phyloP scores from a whole-genome alignment of 2,888 invertebrate species.

The Reticulitermes lucifugus region DNA sequence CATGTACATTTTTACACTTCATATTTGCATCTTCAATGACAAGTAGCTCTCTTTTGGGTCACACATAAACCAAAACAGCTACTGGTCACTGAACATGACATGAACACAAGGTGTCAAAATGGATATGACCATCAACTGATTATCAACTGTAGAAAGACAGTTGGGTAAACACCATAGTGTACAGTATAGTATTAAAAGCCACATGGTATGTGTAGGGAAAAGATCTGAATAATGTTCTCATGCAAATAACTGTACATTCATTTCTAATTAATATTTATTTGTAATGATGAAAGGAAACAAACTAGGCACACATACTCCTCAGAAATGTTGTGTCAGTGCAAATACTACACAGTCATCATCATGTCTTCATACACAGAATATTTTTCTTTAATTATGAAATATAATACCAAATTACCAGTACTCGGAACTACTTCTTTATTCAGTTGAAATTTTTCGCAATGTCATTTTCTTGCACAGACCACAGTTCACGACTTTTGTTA shows the following conservation, averaged over 20 bases:
- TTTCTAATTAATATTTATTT: slow-evolving; percentile 5
- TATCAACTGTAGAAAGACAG: too few species aligned
- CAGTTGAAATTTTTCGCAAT: not conserved
- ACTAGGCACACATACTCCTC: slow-evolving; percentile 11
- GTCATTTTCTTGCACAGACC: not conserved
- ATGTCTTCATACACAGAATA: not conserved
- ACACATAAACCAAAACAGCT: too few species aligned
- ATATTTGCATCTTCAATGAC: too few species aligned
- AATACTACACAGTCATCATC: not conserved
- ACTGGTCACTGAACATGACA: too few species aligned
- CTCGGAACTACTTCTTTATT: not conserved
- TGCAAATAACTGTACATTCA: not conserved
- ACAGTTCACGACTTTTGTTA: not conserved
- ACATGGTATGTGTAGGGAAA: too few species aligned
- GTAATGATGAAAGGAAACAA: not conserved
- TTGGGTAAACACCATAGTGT: too few species aligned
- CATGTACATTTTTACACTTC: too few species aligned
- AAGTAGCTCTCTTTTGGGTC: too few species aligned
- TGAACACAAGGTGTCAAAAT: too few species aligned
- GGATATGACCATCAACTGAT: too few species aligned
- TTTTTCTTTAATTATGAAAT: not conserved
- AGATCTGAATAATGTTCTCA: not conserved
- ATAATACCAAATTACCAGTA: not conserved
- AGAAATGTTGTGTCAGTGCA: slow-evolving; percentile 15
- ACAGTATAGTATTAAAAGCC: too few species aligned